These are phyloP conservation scores for Lasioglossum baleicum DNA, from an alignment of 1,140 invertebrate species.

Conservation along the genomic window DNA sequence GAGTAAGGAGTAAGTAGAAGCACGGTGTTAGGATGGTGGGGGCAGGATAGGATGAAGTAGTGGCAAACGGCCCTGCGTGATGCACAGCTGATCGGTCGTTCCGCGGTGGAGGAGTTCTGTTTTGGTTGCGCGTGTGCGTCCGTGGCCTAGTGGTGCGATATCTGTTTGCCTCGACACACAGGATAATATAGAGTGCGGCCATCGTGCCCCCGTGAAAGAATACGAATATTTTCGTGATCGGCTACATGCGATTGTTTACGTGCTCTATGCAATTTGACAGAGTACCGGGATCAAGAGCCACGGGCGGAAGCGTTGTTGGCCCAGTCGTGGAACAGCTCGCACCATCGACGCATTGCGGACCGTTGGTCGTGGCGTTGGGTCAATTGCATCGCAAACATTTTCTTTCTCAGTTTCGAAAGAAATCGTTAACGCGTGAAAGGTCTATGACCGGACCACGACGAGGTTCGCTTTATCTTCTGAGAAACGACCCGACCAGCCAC, in stretches of 20 bases:
- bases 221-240: not conserved
- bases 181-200: constrained; percentile 12
- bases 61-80: constrained; percentile 52
- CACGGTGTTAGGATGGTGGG: constrained; percentile 5
- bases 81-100: constrained; percentile 66
- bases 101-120: constrained; percentile 39
- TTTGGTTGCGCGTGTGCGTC: not conserved
- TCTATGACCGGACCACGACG: constrained; percentile 68
- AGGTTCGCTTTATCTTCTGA: constrained; percentile 35
- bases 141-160: not conserved
- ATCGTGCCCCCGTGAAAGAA: not conserved
- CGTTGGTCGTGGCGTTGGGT: constrained; percentile 31
- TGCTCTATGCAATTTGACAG: constrained; percentile 55
- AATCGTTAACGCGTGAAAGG: constrained; percentile 33
- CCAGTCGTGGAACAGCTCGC: constrained; percentile 2
- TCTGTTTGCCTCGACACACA: not conserved
- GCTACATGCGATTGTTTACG: constrained; percentile 41
- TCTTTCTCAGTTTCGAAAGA: constrained; percentile 26
- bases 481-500: not conserved
- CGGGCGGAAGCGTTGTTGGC: not conserved
- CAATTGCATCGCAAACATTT: constrained; percentile 24
- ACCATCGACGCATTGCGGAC: constrained; percentile 34
- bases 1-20: not conserved
- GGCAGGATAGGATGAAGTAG: constrained; percentile 34
- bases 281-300: constrained; percentile 21